Conservation (phyloP, 1,140 invertebrate species). For the Drosophila sp. region DNA sequence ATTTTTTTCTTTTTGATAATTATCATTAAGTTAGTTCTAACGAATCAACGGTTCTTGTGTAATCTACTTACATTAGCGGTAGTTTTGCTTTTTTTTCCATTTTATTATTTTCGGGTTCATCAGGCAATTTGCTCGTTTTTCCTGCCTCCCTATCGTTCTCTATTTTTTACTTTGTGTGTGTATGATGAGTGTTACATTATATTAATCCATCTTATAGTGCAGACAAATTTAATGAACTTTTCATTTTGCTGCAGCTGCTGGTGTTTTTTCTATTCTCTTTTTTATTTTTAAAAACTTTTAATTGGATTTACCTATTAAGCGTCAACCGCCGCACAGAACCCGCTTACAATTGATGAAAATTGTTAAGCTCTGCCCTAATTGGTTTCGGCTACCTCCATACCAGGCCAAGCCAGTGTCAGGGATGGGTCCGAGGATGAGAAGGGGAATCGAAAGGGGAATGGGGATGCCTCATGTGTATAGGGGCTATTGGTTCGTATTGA, state of each 20-base stretch:
- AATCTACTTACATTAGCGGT: constrained; percentile 64
- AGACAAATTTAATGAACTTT: constrained; percentile 57
- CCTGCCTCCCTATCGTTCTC: background rate
- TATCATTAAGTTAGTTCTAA: constrained; percentile 29
- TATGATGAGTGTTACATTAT: constrained; percentile 15
- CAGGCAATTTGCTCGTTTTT: constrained; percentile 19
- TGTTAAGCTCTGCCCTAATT: constrained; percentile 63
- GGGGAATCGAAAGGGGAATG: no score
- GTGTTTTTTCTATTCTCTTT: constrained; percentile 13
- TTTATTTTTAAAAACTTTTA: constrained; percentile 55
- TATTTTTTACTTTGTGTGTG: background rate
- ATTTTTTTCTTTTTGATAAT: constrained; percentile 27
- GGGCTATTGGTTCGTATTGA: background rate
- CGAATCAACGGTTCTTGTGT: constrained; percentile 57
- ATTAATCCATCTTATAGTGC: constrained; percentile 11
- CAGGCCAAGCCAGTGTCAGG: constrained; percentile 7
- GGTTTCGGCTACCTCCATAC: constrained; percentile 48
- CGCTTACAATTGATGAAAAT: constrained; percentile 63
- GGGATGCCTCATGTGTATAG: background rate
- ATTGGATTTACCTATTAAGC: constrained; percentile 63
- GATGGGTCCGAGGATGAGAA: background rate
- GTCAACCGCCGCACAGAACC: constrained; percentile 43
- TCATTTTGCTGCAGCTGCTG: constrained; percentile 25
- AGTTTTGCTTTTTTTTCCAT: constrained; percentile 5
- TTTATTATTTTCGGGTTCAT: constrained; percentile 33